Conservation (phyloP, 2,797 vertebrate species). For the Danio jaintianensis region DNA sequence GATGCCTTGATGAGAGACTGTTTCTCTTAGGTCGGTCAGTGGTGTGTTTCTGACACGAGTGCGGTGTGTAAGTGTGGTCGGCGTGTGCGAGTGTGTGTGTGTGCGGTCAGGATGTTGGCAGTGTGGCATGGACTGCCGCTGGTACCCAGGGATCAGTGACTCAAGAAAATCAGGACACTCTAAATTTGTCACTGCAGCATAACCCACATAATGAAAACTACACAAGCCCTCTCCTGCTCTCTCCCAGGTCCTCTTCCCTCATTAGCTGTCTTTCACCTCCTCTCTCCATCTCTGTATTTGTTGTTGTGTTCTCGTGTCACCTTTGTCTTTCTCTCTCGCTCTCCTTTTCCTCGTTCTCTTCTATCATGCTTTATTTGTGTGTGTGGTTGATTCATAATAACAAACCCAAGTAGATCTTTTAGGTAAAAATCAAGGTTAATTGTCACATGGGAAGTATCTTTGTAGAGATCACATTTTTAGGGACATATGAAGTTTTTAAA, state of each 20-base stretch:
- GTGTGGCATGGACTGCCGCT: slow-evolving; percentile 64
- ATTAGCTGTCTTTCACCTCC: slow-evolving; percentile 30
- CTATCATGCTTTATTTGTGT: slow-evolving; percentile 39
- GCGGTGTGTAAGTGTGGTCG: slow-evolving; percentile 57
- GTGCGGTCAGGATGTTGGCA: slow-evolving; percentile 70
- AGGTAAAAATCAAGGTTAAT: background rate
- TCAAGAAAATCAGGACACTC: slow-evolving; percentile 85
- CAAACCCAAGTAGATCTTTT: background rate
- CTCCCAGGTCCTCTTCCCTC: slow-evolving; percentile 29
- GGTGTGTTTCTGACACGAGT: slow-evolving; percentile 54
- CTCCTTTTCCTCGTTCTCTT: slow-evolving; percentile 38
- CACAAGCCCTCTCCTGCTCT: slow-evolving; percentile 63
- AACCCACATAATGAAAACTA: slow-evolving; percentile 83
- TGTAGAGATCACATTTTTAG: no score
- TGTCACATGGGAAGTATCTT: background rate
- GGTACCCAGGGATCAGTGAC: slow-evolving; percentile 79
- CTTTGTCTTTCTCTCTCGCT: slow-evolving; percentile 36
- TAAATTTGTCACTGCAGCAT: slow-evolving; percentile 86
- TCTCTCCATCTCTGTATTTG: slow-evolving; percentile 7
- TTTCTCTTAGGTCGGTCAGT: slow-evolving; percentile 47
- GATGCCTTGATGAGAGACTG: slow-evolving; percentile 48
- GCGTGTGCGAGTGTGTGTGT: slow-evolving; percentile 47
- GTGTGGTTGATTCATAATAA: slow-evolving; percentile 27
- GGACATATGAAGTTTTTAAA: no score
- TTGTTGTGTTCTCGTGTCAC: slow-evolving; percentile 28